Evolutionary conservation across 2,888 invertebrate species (phyloP), one percentile per base, ranked within the genome.

Genomic region (Nomada lathburiana): DNA sequence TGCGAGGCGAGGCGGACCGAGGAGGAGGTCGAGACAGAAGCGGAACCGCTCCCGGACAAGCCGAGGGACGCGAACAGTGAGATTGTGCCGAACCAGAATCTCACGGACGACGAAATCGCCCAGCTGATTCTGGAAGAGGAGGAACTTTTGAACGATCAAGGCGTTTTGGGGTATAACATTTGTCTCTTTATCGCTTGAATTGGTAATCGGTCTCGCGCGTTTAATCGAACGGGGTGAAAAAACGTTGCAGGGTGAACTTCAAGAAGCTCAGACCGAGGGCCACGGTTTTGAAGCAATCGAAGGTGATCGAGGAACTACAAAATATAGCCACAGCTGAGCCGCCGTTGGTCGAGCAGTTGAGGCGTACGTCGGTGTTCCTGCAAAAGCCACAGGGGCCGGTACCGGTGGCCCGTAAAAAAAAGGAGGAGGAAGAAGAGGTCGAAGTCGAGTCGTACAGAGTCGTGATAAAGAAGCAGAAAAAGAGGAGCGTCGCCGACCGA

Each of bases 341-440:
- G 0, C 90, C 89, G 0, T 84, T 89, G 47, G 85, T 92, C 0
- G 91, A 92, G 63, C 93, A 94, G 63, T 76, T 91, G 53, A 92
- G 91, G 57, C 92, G 90, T 16, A 90, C 88, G 95, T 97, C 97
- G 4, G 97, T 97, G 47, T 97, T 97, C 90, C 92, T 97, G 82
- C 96, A 97, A 92, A 97, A 96, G 89, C 97, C 97, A 0, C 95
- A 96, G 86, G 94, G 97, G 26, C 96, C 97, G 0, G 95, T 96
- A 84, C 97, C 97, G 0, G 89, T 88, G 67, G 91, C 93, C 0
- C 93, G 93, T 63, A 89, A 88, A 77, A 80, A 82, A 53, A 91
- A 93, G 82, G 70, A 70, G 62, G 69, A 82, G 18, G 9, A 57
- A n/a, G 60, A 80, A 7, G 77, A 81, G 20, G 29, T 44, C 44